Evolutionary conservation across 2,113 vertebrate species (phyloP), one percentile per base, ranked within the genome.

Genomic region (Indri indri): DNA sequence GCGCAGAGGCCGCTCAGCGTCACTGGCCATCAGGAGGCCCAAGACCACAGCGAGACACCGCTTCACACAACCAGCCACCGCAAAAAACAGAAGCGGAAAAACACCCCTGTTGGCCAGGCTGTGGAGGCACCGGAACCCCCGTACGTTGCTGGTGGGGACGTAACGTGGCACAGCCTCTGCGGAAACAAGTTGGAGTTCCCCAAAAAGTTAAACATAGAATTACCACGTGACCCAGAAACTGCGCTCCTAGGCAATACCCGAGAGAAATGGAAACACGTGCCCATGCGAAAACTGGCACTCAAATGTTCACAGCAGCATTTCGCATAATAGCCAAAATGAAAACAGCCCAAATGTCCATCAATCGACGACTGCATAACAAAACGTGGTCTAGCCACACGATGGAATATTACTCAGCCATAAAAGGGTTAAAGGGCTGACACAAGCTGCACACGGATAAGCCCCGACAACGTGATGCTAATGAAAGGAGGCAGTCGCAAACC

Each of bases 381-480:
- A 27, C 8, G 47, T 10, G 68, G 68, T 9, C 5, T 9, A 30
- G 8, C 6, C 16, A 5, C 0, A 1, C 0, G 0, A 12, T 3
- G 47, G 73, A 86, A 9, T n/a, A n/a, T 23, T 8, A 82, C 2
- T 32, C 66, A 23, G 95, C 47, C 23, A 6, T 10, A 0, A 37
- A 25, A 30, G 25, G 80, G 23, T 10, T 0, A 5, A 6, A 45
- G 57, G 1, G 8, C 10, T 13, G 37, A 8, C 5, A 5, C 23
- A 5, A 0, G 22, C 7, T 2, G 6, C 40, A 9, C 7, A 10
- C 0, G 17, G 32, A 5, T 0, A 52, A 50, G 10, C 45, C 73
- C 23, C 0, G 1, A 12, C 37, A 68, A n/a, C 9, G 4, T 0
- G 0, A 7, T 3, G 42, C 81, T 25, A 34, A 37, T 2, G 92